phyloP scores from a whole-genome alignment of 1,140 invertebrate species.

The Diachasma alloeum region DNA sequence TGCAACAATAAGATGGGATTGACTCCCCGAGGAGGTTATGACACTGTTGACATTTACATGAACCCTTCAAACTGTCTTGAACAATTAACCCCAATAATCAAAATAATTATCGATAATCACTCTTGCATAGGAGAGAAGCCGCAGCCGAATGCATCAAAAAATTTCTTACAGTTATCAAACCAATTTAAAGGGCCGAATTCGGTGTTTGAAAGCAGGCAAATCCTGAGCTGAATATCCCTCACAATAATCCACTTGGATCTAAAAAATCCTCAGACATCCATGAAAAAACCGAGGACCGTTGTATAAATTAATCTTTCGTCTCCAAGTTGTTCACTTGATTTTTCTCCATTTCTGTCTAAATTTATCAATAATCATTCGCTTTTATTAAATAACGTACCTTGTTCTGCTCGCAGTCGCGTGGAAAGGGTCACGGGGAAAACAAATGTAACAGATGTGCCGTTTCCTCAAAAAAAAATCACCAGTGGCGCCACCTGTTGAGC shows the following conservation, averaged over 20 bases:
- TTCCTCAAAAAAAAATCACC: no score
- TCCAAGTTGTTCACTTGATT: background rate
- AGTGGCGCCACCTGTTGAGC: background rate
- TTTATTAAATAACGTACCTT: conserved; percentile 32
- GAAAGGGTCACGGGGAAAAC: conserved; percentile 27
- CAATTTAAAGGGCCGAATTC: background rate
- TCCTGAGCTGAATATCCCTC: background rate
- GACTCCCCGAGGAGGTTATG: background rate
- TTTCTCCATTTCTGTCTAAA: background rate
- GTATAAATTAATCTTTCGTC: conserved; percentile 6
- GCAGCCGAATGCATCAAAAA: background rate
- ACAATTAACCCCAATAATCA: background rate
- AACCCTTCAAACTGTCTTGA: background rate
- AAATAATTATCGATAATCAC: background rate
- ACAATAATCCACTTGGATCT: conserved; percentile 22
- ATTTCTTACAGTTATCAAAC: background rate
- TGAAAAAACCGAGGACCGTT: background rate
- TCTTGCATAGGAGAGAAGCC: background rate
- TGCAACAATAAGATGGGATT: background rate
- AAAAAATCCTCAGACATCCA: background rate
- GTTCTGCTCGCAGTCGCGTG: conserved; percentile 32
- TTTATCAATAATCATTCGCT: conserved; percentile 12
- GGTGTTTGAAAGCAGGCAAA: background rate
- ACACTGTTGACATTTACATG: background rate
- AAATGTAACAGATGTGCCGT: background rate